These are phyloP conservation scores for Chelidonichthys spinosus DNA, from an alignment of 2,797 vertebrate genomes.

Conservation along the genomic window DNA sequence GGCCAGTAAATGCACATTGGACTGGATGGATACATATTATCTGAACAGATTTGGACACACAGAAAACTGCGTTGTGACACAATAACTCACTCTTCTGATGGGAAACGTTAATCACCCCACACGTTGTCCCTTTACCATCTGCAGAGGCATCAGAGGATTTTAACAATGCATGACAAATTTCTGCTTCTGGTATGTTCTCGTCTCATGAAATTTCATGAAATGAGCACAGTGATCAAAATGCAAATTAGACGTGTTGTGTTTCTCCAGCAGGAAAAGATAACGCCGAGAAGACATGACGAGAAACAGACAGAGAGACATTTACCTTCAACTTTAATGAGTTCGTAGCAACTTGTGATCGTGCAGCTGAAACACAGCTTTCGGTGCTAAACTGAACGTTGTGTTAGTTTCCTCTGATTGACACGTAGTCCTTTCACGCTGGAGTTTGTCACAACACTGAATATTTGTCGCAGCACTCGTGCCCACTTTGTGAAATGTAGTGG, in stretches of 20 bases:
- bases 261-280: conserved; percentile 39
- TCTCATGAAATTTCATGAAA: conserved; percentile 51
- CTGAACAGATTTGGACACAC: neutral
- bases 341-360: no score
- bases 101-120: no score
- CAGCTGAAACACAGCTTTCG: neutral
- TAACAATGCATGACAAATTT: conserved; percentile 37
- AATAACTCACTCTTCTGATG: neutral
- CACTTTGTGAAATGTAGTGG: conserved; percentile 8
- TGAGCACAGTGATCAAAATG: conserved; percentile 34
- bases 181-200: conserved; percentile 18
- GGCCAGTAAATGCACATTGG: no score
- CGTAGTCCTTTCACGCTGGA: conserved; percentile 9
- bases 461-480: neutral
- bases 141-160: conserved; percentile 25
- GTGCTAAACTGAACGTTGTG: no score
- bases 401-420: conserved; percentile 9
- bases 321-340: neutral
- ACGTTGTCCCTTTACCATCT: conserved; percentile 19
- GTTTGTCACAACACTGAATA: conserved; percentile 4
- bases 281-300: conserved; percentile 8
- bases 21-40: neutral
- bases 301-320: conserved; percentile 4
- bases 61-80: neutral
- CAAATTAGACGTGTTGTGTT: conserved; percentile 34